Percentiles rank a stretch among this genome's conserved stretches.
phyloP scores from a whole-genome alignment of 2,113 vertebrate genomes.

The Urocitellus parryii region DNA sequence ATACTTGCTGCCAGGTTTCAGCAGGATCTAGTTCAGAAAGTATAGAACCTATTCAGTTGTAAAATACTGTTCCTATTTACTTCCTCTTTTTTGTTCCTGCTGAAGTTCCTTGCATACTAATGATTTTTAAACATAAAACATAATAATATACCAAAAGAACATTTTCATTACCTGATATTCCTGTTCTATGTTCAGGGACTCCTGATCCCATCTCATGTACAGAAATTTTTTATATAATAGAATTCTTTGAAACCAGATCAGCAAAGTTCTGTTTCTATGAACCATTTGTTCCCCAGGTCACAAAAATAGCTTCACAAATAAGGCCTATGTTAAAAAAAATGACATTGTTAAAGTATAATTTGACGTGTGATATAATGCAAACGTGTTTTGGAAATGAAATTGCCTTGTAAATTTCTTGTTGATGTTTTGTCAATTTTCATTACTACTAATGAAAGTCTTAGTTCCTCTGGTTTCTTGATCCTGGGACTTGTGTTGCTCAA shows the following conservation, averaged over 20 bases:
- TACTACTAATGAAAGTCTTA: conserved; percentile 51
- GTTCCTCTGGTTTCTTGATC: conserved; percentile 60
- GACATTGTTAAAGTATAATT: conserved; percentile 46
- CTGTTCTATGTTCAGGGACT: conserved; percentile 52
- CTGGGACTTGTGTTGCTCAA: background rate
- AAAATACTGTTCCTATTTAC: conserved; percentile 24
- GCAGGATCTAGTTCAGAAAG: conserved; percentile 14
- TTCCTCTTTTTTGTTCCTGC: conserved; percentile 53
- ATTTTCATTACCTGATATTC: conserved; percentile 67
- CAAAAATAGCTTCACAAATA: conserved; percentile 69
- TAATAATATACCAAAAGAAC: conserved; percentile 61
- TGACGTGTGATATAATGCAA: conserved; percentile 51
- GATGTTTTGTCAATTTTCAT: conserved; percentile 27
- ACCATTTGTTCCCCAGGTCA: conserved; percentile 63
- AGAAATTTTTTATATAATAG: conserved; percentile 69
- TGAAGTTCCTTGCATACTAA: conserved; percentile 48
- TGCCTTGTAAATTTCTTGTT: conserved; percentile 31
- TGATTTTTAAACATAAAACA: conserved; percentile 62
- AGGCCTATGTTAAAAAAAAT: conserved; percentile 58
- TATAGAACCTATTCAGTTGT: conserved; percentile 22
- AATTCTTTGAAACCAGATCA: conserved; percentile 78
- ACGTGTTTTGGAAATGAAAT: conserved; percentile 63
- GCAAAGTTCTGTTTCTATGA: conserved; percentile 66
- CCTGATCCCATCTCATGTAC: conserved; percentile 66
- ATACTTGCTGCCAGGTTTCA: background rate